These are phyloP conservation scores for Smittia sp. DNA, from an alignment of 2,888 invertebrate species.

Conservation along the genomic window DNA sequence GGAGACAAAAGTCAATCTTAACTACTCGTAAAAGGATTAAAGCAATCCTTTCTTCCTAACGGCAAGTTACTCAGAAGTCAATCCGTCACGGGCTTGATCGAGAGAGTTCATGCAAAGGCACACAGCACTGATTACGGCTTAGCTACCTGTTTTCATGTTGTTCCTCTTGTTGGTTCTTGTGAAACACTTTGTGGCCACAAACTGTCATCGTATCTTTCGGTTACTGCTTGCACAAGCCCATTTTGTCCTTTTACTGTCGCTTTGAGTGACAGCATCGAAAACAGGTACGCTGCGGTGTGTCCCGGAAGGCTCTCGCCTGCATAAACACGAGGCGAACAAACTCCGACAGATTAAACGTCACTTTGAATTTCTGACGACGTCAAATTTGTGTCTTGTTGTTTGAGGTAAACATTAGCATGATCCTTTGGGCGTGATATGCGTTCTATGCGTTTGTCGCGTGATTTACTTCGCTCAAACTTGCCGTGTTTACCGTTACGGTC, in stretches of 20 bases:
- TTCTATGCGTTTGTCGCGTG: constrained; percentile 17
- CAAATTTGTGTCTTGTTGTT: constrained; percentile 10
- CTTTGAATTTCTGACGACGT: neutral
- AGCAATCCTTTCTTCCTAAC: neutral
- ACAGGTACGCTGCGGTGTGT: constrained; percentile 6
- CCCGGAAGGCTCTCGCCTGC: neutral
- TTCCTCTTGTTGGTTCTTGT: neutral
- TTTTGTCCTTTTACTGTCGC: neutral
- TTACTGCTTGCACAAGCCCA: neutral
- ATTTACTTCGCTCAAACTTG: neutral
- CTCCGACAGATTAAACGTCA: constrained; percentile 11
- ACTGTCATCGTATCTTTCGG: constrained; percentile 32
- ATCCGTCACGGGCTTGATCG: constrained; percentile 13
- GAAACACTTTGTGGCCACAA: constrained; percentile 27
- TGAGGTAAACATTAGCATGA: neutral
- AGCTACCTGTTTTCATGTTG: constrained; percentile 21
- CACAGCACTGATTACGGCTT: constrained; percentile 25
- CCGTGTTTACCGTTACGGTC: neutral
- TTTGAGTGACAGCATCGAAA: constrained; percentile 6
- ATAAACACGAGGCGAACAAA: constrained; percentile 1
- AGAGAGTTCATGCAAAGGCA: neutral
- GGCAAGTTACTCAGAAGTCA: constrained; percentile 28
- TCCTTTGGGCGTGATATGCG: constrained; percentile 11
- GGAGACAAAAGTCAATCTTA: neutral
- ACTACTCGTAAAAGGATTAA: neutral